phyloP scores from a whole-genome alignment of 2,888 invertebrate species.

The Tenthredo amoena region DNA sequence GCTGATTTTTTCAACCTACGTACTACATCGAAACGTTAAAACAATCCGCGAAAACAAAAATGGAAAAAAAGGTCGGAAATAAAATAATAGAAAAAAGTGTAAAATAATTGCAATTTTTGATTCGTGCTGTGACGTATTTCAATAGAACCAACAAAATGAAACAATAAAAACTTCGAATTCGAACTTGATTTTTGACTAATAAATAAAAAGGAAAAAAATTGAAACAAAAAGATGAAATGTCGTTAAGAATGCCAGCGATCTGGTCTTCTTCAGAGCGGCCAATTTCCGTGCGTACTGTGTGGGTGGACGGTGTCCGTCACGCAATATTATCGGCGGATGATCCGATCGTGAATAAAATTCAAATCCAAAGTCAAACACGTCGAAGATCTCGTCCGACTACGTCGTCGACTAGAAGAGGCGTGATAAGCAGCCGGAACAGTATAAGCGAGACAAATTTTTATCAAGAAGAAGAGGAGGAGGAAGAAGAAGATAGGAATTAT shows the following conservation, averaged over 20 bases:
- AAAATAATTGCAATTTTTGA: neutral
- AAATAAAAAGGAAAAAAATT: conserved; percentile 5
- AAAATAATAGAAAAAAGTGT: neutral
- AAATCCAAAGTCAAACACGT: neutral
- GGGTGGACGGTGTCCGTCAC: conserved; percentile 87
- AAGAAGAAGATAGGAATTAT: neutral
- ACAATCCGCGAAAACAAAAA: neutral
- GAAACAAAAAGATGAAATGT: conserved; percentile 1
- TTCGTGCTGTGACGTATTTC: neutral
- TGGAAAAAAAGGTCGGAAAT: neutral
- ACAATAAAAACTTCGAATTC: neutral
- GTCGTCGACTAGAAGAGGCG: neutral
- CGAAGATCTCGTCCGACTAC: conserved; percentile 21
- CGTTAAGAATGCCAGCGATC: conserved; percentile 77
- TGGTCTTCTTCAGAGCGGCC: conserved; percentile 82
- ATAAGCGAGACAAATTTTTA: neutral
- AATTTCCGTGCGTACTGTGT: conserved; percentile 81
- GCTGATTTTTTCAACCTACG: conserved; percentile 1
- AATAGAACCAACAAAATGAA: neutral
- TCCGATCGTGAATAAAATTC: conserved; percentile 73
- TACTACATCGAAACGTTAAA: neutral
- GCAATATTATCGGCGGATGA: conserved; percentile 85
- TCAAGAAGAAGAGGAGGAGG: neutral
- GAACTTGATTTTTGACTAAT: neutral
- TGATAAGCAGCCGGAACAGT: neutral